phyloP scores from a whole-genome alignment of 2,888 invertebrate species.

The Lasius platythorax region DNA sequence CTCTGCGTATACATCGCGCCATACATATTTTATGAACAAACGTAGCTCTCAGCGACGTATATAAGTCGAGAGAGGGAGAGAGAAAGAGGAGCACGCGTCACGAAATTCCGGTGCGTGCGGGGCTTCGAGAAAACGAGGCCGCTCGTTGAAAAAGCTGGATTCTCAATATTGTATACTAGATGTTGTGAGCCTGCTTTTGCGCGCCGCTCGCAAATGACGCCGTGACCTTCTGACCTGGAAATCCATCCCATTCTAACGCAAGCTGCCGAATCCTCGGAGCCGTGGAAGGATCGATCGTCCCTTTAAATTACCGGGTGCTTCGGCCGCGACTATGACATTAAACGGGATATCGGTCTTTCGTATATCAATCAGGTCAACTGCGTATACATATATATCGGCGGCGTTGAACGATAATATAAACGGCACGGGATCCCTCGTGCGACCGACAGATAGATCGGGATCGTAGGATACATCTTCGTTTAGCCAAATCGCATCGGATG shows the following conservation, averaged over 20 bases:
- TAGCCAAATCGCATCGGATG: neutral
- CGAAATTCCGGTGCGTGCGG: conserved; percentile 26
- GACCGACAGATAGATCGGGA: neutral
- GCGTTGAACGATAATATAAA: neutral
- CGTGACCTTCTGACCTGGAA: conserved; percentile 55
- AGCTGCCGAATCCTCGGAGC: conserved; percentile 38
- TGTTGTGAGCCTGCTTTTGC: conserved; percentile 22
- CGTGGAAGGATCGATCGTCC: conserved; percentile 33
- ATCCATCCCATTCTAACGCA: conserved; percentile 27
- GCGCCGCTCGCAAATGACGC: conserved; percentile 15
- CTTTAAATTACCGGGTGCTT: conserved; percentile 41
- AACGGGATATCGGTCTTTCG: neutral
- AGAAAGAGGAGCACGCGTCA: neutral
- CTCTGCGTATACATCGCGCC: neutral
- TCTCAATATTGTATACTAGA: conserved; percentile 46
- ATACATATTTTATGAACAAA: conserved; percentile 38
- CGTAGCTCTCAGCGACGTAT: neutral
- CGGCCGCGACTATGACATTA: neutral
- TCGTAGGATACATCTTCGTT: neutral
- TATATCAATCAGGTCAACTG: neutral
- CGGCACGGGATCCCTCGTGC: neutral
- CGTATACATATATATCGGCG: neutral
- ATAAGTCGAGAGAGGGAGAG: neutral
- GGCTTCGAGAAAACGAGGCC: conserved; percentile 13
- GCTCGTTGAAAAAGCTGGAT: conserved; percentile 41